phyloP scores from a whole-genome alignment of 2,797 vertebrate genomes.

The Spatula clypeata region DNA sequence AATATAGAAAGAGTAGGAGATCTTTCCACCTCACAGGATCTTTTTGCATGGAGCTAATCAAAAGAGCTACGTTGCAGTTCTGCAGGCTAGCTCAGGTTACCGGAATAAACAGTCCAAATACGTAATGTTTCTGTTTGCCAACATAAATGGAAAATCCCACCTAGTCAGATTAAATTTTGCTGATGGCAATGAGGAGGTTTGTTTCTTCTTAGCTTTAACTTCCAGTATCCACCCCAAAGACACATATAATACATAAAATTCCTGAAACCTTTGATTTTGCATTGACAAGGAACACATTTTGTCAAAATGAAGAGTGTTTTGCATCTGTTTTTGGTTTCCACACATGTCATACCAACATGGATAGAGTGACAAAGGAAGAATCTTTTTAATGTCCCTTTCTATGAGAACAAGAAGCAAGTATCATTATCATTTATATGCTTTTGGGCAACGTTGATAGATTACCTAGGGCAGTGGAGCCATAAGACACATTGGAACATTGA shows the following conservation, averaged over 20 bases:
- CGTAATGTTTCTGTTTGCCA: constrained; percentile 58
- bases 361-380: not conserved
- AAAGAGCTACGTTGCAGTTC: constrained; percentile 53
- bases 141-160: constrained; percentile 75
- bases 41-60: constrained; percentile 71
- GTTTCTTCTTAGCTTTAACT: constrained; percentile 57
- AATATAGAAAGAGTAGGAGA: constrained; percentile 67
- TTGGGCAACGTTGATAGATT: not conserved
- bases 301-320: not conserved
- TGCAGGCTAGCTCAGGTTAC: constrained; percentile 66
- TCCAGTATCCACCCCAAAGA: not conserved
- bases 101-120: constrained; percentile 68
- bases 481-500: not conserved
- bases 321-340: not conserved
- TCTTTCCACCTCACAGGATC: constrained; percentile 39
- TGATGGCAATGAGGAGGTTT: constrained; percentile 47
- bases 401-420: not conserved
- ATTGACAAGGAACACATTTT: not conserved
- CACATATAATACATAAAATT: constrained; percentile 42
- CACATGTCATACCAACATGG: not conserved
- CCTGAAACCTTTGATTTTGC: constrained; percentile 1
- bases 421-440: not conserved
- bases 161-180: constrained; percentile 66
- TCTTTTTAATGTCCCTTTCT: not conserved
- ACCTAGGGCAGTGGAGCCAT: not conserved